A percentile compares a stretch with the other conserved stretches of the same genome.
These are phyloP conservation scores for Actinemys pallida DNA, from an alignment of 2,113 vertebrate species.

Conservation along the genomic window DNA sequence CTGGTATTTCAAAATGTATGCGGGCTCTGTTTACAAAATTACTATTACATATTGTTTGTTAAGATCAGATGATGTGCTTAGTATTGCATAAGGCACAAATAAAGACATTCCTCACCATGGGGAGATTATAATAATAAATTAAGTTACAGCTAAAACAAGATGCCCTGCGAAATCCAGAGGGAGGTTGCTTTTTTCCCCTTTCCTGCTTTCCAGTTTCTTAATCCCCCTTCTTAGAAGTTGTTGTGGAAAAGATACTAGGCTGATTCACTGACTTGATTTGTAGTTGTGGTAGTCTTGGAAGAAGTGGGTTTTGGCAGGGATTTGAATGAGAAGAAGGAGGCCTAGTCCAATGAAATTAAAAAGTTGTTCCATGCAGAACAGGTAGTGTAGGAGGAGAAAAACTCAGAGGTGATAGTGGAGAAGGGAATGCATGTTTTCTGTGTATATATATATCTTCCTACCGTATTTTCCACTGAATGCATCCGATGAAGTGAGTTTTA, in stretches of 20 bases:
- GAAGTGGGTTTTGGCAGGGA: background rate
- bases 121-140: constrained; percentile 40
- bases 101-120: background rate
- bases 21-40: constrained; percentile 49
- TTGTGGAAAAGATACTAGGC: background rate
- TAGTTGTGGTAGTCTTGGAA: background rate
- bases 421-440: background rate
- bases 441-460: too few relatives aligned
- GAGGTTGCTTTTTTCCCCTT: background rate
- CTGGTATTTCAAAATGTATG: constrained; percentile 39
- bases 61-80: background rate
- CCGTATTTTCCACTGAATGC: too few relatives aligned
- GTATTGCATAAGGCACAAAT: background rate
- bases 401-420: background rate
- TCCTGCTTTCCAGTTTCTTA: background rate
- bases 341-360: background rate
- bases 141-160: background rate
- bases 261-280: background rate
- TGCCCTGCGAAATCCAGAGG: background rate
- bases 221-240: background rate
- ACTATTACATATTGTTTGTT: background rate
- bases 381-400: background rate
- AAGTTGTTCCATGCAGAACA: background rate
- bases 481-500: too few relatives aligned
- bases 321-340: background rate